Base-by-base conservation (phyloP, 2,888 invertebrate species). In the Leptopterna dolabrata region DNA sequence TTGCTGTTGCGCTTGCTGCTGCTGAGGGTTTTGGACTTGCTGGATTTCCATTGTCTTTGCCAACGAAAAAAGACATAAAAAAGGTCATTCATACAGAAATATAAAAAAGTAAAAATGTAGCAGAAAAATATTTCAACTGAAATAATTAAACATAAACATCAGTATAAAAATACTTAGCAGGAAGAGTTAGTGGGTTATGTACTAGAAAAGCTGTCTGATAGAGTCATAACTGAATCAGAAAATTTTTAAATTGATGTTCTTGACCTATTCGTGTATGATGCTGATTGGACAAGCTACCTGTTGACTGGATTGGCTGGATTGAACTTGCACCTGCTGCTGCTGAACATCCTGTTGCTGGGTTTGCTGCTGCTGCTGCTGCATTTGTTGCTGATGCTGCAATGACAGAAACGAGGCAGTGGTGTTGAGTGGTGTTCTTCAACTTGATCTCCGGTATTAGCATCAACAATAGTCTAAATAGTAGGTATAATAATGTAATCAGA, bases 1-100 rank as follows among this genome's bases (percentile, higher is more conserved):
- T 19, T 90, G 88, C 55, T 88, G 85, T 30, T 85, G 85, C 30
- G 51, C 30, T 73, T 80, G 82, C 76, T 91, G 91, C 63, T 81
- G 81, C 36, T 36, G 36, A 4, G 36, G 7, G 36, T 36, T 36
- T 36, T 36, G 36, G 7, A 27, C 71, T 27, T 71, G 78, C 24
- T 78, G 78, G 19, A 81, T 81, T 81, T 81, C 81, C 81, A 81
- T 81, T 14, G 81, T 51, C 81, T 81, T 51, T 2, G 36, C 36
- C 2, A 9, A 55, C 3, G 19, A 19, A 55, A 55, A 55, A 55
- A 55, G 3, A 55, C 55, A n/a, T n/a, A n/a, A n/a, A n/a, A 19
- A 19, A 3, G n/a, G 19, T 55, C 19, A 16, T 55, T 19, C 55
- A 55, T 11, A 16, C 55, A 55, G 19, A 36, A 36, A 36, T 36